phyloP scores from a whole-genome alignment of 2,113 vertebrate species.

The Stomatorhinus ivindoensis region DNA sequence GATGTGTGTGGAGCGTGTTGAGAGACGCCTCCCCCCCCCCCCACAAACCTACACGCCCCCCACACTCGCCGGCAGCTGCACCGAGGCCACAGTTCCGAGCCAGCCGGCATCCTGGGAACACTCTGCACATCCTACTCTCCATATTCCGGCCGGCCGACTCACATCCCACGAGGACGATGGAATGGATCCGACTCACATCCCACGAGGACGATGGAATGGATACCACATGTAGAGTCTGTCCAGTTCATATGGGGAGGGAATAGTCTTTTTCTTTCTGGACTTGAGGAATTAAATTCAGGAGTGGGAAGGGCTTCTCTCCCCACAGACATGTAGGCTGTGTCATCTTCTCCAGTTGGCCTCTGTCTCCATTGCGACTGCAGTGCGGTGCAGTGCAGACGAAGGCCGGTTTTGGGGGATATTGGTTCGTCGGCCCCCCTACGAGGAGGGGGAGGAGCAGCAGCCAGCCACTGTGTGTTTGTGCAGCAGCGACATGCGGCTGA shows the following conservation, averaged over 20 bases:
- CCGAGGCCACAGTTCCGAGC: constrained; percentile 55
- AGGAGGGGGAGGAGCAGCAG: constrained; percentile 68
- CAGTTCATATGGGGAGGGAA: background rate
- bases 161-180: background rate
- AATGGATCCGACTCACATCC: background rate
- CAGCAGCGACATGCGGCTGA: constrained; percentile 95
- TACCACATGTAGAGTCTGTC: background rate
- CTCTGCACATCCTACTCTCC: constrained; percentile 52
- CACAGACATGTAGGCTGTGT: background rate
- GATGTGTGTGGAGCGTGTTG: constrained; percentile 58
- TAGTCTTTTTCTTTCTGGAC: constrained; percentile 1
- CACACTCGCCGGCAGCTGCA: constrained; percentile 52
- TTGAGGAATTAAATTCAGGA: background rate
- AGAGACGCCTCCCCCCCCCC: constrained; percentile 54
- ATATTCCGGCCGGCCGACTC: background rate
- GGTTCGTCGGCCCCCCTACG: constrained; percentile 7
- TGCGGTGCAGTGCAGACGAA: background rate
- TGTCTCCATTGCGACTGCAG: background rate
- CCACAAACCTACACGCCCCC: constrained; percentile 14
- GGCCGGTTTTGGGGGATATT: background rate
- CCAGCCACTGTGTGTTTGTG: constrained; percentile 85
- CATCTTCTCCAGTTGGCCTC: background rate
- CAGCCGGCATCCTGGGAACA: constrained; percentile 65
- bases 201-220: background rate
- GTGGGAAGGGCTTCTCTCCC: background rate